These are phyloP conservation scores for Melangyna quadrimaculata DNA, from an alignment of 2,888 invertebrate species.

Conservation along the genomic window DNA sequence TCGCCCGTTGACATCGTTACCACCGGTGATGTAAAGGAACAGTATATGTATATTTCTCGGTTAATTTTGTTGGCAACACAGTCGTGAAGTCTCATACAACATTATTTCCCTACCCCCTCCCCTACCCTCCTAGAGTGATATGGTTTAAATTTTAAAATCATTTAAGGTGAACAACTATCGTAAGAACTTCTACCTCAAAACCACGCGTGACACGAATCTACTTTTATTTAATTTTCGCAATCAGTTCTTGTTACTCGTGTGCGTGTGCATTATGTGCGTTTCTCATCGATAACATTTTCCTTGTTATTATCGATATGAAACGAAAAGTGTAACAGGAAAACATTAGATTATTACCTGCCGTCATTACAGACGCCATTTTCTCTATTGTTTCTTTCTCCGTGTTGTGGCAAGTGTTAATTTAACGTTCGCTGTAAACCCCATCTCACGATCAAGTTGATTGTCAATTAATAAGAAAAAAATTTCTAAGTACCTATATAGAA, in stretches of 20 bases:
- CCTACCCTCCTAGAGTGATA: background rate
- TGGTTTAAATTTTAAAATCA: conserved; percentile 37
- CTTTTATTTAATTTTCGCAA: conserved; percentile 29
- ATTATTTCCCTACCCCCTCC: background rate
- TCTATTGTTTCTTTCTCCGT: conserved; percentile 2
- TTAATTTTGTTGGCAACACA: background rate
- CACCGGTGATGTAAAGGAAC: conserved; percentile 25
- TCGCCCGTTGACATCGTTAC: conserved; percentile 31
- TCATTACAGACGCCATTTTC: conserved; percentile 55
- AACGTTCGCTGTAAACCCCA: conserved; percentile 24
- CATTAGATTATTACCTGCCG: conserved; percentile 6
- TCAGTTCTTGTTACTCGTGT: conserved; percentile 36
- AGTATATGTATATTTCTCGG: background rate
- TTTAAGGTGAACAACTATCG: conserved; percentile 60
- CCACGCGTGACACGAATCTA: conserved; percentile 30
- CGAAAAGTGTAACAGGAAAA: conserved; percentile 26
- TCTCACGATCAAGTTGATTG: conserved; percentile 57
- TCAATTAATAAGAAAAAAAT: conserved; percentile 9
- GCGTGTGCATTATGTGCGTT: conserved; percentile 34
- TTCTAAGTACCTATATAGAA: too few relatives aligned
- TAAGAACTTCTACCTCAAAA: conserved; percentile 52
- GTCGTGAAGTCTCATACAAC: background rate
- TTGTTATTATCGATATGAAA: conserved; percentile 21
- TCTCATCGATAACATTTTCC: conserved; percentile 31
- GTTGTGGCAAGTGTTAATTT: background rate